A percentile compares a stretch with the other conserved stretches of the same genome.
Conservation (phyloP, 2,888 invertebrate genomes). For the Cylloceria caligata region DNA sequence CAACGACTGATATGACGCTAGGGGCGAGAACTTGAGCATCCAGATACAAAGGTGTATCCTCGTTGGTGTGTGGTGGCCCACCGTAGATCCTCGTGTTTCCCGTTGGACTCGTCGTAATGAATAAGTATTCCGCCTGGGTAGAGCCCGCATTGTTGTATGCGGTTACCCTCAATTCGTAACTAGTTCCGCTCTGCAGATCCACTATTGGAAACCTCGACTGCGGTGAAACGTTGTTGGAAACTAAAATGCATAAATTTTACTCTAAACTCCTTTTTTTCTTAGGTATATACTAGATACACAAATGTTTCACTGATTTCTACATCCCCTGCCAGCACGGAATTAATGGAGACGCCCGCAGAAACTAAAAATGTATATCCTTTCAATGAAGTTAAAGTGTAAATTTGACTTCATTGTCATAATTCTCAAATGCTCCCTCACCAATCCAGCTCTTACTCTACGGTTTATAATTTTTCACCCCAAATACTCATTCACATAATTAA, state of each 20-base stretch:
- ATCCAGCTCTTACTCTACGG: too few species aligned
- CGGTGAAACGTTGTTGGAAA: constrained; percentile 85
- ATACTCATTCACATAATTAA: too few species aligned
- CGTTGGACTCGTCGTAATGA: constrained; percentile 86
- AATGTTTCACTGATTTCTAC: not conserved
- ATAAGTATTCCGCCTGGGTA: constrained; percentile 86
- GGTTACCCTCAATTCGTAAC: constrained; percentile 86
- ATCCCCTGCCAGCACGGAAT: not conserved
- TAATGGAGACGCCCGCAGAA: not conserved
- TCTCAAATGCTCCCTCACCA: too few species aligned
- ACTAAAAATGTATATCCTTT: too few species aligned
- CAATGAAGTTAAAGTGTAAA: too few species aligned
- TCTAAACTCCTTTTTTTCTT: not conserved
- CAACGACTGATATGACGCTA: constrained; percentile 85
- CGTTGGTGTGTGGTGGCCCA: constrained; percentile 76
- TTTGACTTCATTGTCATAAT: too few species aligned
- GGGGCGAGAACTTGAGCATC: constrained; percentile 86
- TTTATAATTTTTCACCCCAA: too few species aligned
- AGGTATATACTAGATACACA: not conserved
- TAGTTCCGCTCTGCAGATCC: constrained; percentile 85
- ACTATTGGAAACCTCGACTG: constrained; percentile 85
- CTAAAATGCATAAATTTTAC: constrained; percentile 73
- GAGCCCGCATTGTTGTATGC: constrained; percentile 89
- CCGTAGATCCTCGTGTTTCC: constrained; percentile 84
- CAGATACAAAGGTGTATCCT: constrained; percentile 83